Percentiles rank a stretch among this genome's conserved stretches.
Conservation (phyloP, 2,888 invertebrate genomes). For the Aspidiotus rigidus region DNA sequence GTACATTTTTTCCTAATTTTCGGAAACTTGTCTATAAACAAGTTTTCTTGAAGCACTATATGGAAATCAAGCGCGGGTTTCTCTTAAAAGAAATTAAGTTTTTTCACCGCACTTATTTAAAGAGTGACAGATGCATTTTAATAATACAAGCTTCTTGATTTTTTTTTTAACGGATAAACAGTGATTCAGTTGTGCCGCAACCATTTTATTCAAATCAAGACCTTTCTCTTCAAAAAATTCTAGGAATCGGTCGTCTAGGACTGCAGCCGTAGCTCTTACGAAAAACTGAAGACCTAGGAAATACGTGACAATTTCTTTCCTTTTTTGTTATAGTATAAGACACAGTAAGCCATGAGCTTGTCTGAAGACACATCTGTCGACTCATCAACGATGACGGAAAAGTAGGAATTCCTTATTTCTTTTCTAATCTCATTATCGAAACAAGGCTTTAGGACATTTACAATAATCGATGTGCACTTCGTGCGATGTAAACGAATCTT, state of each 20-base stretch:
- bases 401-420: no score
- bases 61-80: conserved; percentile 39
- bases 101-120: conserved; percentile 39
- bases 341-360: conserved; percentile 37
- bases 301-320: conserved; percentile 37
- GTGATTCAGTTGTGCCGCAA: conserved; percentile 39
- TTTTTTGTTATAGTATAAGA: conserved; percentile 37
- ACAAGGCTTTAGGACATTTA: no score
- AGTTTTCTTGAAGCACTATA: conserved; percentile 36
- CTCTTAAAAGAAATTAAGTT: conserved; percentile 39
- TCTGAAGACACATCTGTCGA: no score
- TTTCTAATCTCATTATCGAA: no score
- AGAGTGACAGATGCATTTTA: conserved; percentile 39
- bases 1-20: conserved; percentile 34
- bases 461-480: no score
- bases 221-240: conserved; percentile 26
- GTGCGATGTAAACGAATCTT: no score
- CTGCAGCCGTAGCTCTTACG: conserved; percentile 35
- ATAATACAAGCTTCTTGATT: conserved; percentile 36
- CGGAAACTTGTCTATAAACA: conserved; percentile 36
- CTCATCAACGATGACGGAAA: no score
- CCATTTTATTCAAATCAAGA: conserved; percentile 35
- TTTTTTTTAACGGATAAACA: conserved; percentile 37
- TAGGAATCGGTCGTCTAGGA: conserved; percentile 31
- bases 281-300: conserved; percentile 38